Evolutionary conservation across 1,140 invertebrate species (phyloP).

Genomic region (Cylas formicarius): DNA sequence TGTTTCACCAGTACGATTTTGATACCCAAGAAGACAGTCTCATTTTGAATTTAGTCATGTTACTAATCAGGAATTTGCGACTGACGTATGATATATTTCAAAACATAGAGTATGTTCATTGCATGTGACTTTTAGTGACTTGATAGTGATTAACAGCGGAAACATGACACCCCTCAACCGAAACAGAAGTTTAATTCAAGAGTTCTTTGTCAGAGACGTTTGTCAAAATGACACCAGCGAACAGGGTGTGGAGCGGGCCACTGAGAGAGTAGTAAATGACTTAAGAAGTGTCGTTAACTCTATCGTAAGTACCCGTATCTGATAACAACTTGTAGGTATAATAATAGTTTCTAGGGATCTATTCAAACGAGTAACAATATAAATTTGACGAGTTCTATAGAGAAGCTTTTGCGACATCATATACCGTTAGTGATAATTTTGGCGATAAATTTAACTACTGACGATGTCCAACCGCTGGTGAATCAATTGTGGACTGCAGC

Average conservation of each 20-base stretch:
- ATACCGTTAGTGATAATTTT: conserved; percentile 31
- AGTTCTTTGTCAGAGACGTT: conserved; percentile 44
- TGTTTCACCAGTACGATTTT: conserved; percentile 37
- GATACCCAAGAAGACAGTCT: conserved; percentile 43
- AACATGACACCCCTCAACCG: conserved; percentile 32
- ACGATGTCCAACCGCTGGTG: conserved; percentile 21
- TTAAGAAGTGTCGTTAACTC: conserved; percentile 34
- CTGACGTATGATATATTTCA: conserved; percentile 26
- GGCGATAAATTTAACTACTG: conserved; percentile 24
- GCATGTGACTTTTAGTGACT: conserved; percentile 28
- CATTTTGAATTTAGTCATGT: conserved; percentile 42
- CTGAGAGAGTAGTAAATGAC: conserved; percentile 34
- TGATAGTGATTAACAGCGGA: conserved; percentile 29
- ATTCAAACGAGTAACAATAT: conserved; percentile 33
- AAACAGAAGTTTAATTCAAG: conserved; percentile 41
- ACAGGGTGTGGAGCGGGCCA: conserved; percentile 30
- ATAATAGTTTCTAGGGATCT: conserved; percentile 17
- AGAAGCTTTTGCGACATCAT: conserved; percentile 31
- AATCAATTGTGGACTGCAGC: conserved; percentile 22
- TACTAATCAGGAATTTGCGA: conserved; percentile 36
- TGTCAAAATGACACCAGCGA: conserved; percentile 39
- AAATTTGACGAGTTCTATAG: conserved; percentile 33
- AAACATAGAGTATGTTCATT: background rate
- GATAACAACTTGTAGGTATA: background rate
- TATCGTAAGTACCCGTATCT: conserved; percentile 28